A percentile compares a stretch with the other conserved stretches of the same genome.
These are phyloP conservation scores for Pedionomus torquatus DNA, from an alignment of 2,113 vertebrate species.

Conservation along the genomic window DNA sequence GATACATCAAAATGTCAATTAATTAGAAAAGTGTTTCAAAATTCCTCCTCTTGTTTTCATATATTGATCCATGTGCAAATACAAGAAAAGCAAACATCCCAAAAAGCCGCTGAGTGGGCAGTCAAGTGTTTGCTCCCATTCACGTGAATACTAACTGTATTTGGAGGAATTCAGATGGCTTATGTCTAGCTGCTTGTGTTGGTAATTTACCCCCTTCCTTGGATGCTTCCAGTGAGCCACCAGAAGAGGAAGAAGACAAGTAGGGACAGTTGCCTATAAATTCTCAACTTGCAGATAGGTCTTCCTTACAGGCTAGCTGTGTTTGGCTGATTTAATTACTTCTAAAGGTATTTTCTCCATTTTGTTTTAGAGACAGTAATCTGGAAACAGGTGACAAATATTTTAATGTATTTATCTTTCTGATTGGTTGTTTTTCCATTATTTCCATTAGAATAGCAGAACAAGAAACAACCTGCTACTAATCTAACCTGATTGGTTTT, in stretches of 20 bases:
- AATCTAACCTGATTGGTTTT: constrained; percentile 66
- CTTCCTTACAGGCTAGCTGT: not conserved
- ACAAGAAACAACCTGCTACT: constrained; percentile 3
- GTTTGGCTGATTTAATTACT: not conserved
- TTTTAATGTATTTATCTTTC: not conserved
- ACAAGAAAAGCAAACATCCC: not conserved
- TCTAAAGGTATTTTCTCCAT: not conserved
- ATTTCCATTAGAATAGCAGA: constrained; percentile 33
- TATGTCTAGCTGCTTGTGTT: not conserved
- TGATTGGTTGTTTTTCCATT: not conserved
- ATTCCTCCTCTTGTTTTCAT: not conserved
- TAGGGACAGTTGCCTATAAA: not conserved
- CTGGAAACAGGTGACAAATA: not conserved
- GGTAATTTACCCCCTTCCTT: not conserved
- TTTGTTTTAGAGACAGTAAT: not conserved
- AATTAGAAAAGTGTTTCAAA: not conserved
- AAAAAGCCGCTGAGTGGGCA: not conserved
- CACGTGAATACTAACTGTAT: not conserved
- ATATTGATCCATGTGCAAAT: not conserved
- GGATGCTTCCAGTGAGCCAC: not conserved
- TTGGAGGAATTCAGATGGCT: not conserved
- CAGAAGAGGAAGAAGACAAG: not conserved
- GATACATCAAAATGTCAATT: not conserved
- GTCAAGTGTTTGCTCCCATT: rapidly evolving
- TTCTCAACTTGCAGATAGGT: not conserved